These are phyloP conservation scores for Coenonympha arcania DNA, from an alignment of 2,888 invertebrate genomes.

Conservation along the genomic window DNA sequence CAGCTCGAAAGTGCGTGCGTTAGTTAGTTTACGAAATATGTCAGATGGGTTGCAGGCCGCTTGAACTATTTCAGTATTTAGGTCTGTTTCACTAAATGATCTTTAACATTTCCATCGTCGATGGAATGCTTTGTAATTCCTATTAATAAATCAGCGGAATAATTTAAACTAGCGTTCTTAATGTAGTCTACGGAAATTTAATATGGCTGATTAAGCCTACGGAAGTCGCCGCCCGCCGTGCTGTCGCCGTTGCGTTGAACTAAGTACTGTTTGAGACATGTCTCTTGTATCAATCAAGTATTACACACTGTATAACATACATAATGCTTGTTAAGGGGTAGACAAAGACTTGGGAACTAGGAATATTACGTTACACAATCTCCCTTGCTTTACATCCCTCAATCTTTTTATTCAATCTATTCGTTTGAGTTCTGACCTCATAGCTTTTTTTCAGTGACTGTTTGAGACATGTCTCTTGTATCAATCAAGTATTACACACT, in stretches of 20 bases:
- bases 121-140: not conserved
- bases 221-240: not conserved
- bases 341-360: no score
- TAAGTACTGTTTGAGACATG: not conserved
- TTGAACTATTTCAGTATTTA: conserved; percentile 58
- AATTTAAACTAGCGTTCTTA: not conserved
- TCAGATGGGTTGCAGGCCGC: conserved; percentile 33
- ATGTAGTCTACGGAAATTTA: not conserved
- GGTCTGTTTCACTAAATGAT: conserved; percentile 24
- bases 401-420: no score
- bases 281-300: no score
- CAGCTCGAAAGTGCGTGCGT: conserved; percentile 25
- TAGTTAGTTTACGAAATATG: conserved; percentile 29
- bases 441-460: no score
- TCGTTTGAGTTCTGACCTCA: no score
- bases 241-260: not conserved
- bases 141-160: not conserved
- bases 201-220: not conserved
- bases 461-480: not conserved
- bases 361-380: no score
- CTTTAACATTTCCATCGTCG: not conserved
- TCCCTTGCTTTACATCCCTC: no score
- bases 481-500: no score
- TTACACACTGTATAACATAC: no score
- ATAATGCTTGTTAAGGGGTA: no score